Evolutionary conservation across 2,113 vertebrate species (phyloP).

Genomic region (Xenopus borealis): DNA sequence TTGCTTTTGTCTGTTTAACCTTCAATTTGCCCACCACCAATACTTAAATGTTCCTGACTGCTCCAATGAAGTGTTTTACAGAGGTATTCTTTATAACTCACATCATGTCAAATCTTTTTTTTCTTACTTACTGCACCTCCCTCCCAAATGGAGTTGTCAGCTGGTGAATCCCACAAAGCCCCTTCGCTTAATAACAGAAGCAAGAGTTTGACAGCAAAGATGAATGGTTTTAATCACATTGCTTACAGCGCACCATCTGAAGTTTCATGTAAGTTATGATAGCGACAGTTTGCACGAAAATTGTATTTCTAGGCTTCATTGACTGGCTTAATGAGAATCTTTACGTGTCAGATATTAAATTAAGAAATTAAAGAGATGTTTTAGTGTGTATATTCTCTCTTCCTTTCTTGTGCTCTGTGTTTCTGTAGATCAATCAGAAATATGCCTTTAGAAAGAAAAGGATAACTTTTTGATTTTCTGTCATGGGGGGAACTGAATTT

Average conservation of each 20-base stretch:
- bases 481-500: conserved; percentile 58
- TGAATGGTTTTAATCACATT: conserved; percentile 78
- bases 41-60: conserved; percentile 29
- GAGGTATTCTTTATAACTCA: not conserved
- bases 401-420: conserved; percentile 48
- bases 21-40: conserved; percentile 29
- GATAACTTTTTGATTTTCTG: conserved; percentile 67
- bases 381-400: conserved; percentile 59
- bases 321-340: conserved; percentile 79
- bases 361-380: conserved; percentile 73
- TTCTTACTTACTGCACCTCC: conserved; percentile 3
- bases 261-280: conserved; percentile 73
- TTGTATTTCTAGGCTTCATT: conserved; percentile 79
- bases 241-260: conserved; percentile 65
- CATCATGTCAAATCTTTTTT: not conserved
- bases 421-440: conserved; percentile 63
- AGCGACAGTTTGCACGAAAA: conserved; percentile 76
- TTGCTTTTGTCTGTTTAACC: conserved; percentile 37
- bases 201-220: conserved; percentile 62
- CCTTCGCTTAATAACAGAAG: conserved; percentile 39
- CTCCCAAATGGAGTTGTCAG: conserved; percentile 30
- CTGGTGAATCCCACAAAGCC: conserved; percentile 27
- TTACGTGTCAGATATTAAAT: conserved; percentile 76
- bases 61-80: not conserved
- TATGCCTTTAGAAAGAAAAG: conserved; percentile 61